Evolutionary conservation across 1,140 invertebrate genomes (phyloP), one percentile per base, ranked within the genome.

Genomic region (Camponotus vicinus): DNA sequence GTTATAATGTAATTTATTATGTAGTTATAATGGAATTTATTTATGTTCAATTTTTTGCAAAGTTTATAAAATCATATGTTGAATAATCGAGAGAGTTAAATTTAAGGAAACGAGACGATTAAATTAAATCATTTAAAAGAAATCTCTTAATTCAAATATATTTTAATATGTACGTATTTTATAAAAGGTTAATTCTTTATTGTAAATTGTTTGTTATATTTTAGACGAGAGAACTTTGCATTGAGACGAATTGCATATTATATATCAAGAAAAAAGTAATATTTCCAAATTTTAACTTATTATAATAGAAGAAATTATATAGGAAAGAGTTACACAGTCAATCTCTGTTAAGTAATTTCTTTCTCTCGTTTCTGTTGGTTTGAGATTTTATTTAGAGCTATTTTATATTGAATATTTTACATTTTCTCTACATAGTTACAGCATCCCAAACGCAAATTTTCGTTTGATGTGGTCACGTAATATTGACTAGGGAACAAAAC

Each of bases 401-500:
- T 40, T 69, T 70, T n/a, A n/a, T 15, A 9, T 42, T 57, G 66
- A 42, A 80, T 59, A 70, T 80, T 80, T 70, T 15, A 67, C 13
- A 40, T 57, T 37, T 66, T 13, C n/a, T 67, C 5, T 57, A 15
- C 15, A 15, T 21, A 9, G 59, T 21, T 45, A 13, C 15, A 42
- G 18, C 42, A 67, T 64, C 8, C 5, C 27, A 57, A 55, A 70
- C 59, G 21, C 64, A 70, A 70, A 45, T 71, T 45, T 80, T 57
- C 21, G 15, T 82, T 82, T 71, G 79, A 82, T 61, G 40, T 42
- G 78, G 66, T 61, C 40, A 55, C 70, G 15, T 82, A 40, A 59
- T 82, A 71, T 82, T 61, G 67, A 73, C 11, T 11, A 57, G 67
- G 40, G 37, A 82, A 61, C 71, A 32, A 71, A 42, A 57, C 9